Base-by-base conservation (phyloP, 2,797 vertebrate species). In the Dendrocincla fuliginosa region DNA sequence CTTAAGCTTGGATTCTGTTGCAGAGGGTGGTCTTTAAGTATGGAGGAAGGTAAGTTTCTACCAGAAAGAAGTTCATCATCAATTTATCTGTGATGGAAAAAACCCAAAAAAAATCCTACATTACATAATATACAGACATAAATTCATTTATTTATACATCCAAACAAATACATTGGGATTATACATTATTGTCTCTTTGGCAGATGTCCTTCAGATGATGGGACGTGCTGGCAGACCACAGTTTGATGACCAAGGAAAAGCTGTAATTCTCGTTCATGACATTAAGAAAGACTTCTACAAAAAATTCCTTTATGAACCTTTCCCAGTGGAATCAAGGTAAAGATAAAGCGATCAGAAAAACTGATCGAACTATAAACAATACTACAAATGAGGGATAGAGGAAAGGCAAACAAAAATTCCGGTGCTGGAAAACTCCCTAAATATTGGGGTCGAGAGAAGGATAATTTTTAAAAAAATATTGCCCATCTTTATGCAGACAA, bases 261-360 rank as follows among this genome's bases (percentile, higher is more conserved):
- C 99, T 15, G 99, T 99, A 47, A 99, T 99, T 97, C 98, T 99
- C 7, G 99, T 99, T 83, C 99, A 99, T 80, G 99, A 99, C 97
- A 99, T 99, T 95, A 99, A 99, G 97, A 99, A 99, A 97, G 99
- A 99, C 96, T 99, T 99, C 97, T 99, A 99, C 97, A 99, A 99
- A 98, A 99, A 99, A 97, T 99, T 99, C 95, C 99, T 99, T 65
- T 99, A 99, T 77, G 99, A 99, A 94, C 99, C 99, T 24, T 99
- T 99, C 90, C 99, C 99, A 49, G 99, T 99, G 20, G 99, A 99
- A 98, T 99, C 99, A 95, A 99, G 99, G 99, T 99, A 97, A 97
- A 90, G 24, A 92, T 88, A 91, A 84, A 60, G 25, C 77, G 39
- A 76, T 90, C 68, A 78, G 16, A 81, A 87, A 89, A 69, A 33